Evolutionary conservation across 2,797 vertebrate genomes (phyloP).

Genomic region (Apogon hyalosoma): DNA sequence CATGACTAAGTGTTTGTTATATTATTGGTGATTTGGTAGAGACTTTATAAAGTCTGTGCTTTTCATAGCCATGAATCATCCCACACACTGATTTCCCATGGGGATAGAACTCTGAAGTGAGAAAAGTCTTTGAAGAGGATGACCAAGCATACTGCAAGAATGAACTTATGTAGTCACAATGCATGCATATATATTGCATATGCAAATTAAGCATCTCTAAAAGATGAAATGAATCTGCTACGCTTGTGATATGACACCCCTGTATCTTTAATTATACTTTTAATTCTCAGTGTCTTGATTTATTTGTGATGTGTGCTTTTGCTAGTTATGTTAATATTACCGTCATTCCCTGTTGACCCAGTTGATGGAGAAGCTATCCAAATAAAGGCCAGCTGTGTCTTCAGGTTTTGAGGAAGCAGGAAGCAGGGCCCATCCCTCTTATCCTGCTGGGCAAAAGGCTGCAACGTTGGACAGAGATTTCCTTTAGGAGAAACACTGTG

Average conservation of each 20-base stretch:
- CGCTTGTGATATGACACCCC: not conserved
- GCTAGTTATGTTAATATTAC: not conserved
- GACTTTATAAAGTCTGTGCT: not conserved
- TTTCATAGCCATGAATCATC: not conserved
- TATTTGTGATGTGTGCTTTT: not conserved
- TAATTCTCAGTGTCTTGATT: not conserved
- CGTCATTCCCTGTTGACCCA: no score
- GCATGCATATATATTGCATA: not conserved
- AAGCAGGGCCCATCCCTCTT: constrained; percentile 42
- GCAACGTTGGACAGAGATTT: constrained; percentile 29
- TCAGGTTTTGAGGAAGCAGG: constrained; percentile 51
- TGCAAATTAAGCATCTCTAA: not conserved
- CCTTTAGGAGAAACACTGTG: constrained; percentile 30
- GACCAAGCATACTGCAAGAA: not conserved
- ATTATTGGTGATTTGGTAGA: not conserved
- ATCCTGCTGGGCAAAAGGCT: constrained; percentile 44
- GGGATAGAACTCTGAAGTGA: not conserved
- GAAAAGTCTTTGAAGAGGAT: not conserved
- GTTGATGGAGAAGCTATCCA: constrained; percentile 36
- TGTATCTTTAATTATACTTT: not conserved
- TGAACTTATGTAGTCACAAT: not conserved
- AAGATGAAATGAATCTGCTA: not conserved
- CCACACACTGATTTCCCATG: not conserved
- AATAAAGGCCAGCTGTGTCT: constrained; percentile 60
- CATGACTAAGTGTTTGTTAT: constrained; percentile 4